These are phyloP conservation scores for Pollenia labialis DNA, from an alignment of 2,888 invertebrate species.

Conservation along the genomic window DNA sequence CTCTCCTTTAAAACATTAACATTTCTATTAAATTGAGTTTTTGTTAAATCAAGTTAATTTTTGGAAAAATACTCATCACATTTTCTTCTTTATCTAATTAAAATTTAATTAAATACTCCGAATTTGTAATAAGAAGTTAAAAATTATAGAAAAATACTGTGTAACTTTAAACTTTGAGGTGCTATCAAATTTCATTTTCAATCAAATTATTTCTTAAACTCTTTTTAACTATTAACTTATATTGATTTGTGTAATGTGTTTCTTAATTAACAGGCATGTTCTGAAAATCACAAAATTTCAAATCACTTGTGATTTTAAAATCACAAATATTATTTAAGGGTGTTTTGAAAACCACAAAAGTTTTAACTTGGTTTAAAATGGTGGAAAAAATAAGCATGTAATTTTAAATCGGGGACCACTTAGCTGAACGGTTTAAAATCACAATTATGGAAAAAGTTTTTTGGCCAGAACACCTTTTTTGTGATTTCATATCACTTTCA, in stretches of 20 bases:
- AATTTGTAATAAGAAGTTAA: background rate
- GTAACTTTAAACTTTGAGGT: conserved; percentile 63
- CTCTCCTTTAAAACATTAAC: background rate
- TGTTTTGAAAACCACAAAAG: too few relatives aligned
- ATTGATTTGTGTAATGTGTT: conserved; percentile 22
- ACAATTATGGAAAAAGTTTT: too few relatives aligned
- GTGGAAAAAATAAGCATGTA: too few relatives aligned
- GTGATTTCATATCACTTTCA: too few relatives aligned
- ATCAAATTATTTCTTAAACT: background rate
- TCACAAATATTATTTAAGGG: too few relatives aligned
- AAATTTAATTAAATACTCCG: background rate
- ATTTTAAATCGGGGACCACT: too few relatives aligned
- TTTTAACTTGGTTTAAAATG: too few relatives aligned
- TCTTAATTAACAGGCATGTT: too few relatives aligned
- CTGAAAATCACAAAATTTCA: too few relatives aligned
- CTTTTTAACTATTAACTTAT: background rate
- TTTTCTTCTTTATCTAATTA: background rate
- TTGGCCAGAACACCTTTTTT: too few relatives aligned
- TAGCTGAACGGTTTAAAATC: too few relatives aligned
- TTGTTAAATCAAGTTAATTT: conserved; percentile 24
- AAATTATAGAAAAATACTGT: conserved; percentile 17
- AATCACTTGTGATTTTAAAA: too few relatives aligned
- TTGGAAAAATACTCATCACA: background rate
- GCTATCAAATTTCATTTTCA: conserved; percentile 61
- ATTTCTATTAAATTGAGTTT: background rate